These are phyloP conservation scores for Pammene fasciana DNA, from an alignment of 2,888 invertebrate genomes.

Conservation along the genomic window DNA sequence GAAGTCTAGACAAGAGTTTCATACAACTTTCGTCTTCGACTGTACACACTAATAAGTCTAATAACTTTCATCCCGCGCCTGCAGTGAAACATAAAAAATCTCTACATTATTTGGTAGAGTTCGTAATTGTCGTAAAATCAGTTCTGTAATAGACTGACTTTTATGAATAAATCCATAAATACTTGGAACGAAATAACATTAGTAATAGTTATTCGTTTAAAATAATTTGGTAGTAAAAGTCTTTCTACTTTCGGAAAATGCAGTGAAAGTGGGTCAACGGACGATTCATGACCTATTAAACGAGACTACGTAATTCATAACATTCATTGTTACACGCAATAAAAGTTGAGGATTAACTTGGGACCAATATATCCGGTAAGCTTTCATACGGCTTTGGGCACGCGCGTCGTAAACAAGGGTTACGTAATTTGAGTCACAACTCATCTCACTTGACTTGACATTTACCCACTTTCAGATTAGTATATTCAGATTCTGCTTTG, in stretches of 20 bases:
- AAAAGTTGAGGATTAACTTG: conserved; percentile 30
- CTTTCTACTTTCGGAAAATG: conserved; percentile 52
- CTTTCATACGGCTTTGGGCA: conserved; percentile 1
- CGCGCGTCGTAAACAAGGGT: conserved; percentile 22
- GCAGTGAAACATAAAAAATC: conserved; percentile 47
- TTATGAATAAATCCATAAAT: conserved; percentile 45
- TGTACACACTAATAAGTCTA: conserved; percentile 32
- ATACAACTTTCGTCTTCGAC: conserved; percentile 27
- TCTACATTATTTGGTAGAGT: conserved; percentile 41
- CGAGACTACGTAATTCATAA: conserved; percentile 34
- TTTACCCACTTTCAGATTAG: conserved; percentile 16
- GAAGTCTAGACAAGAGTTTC: conserved; percentile 27
- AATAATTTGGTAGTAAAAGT: conserved; percentile 49
- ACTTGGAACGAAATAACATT: conserved; percentile 26
- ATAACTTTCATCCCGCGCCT: conserved; percentile 35
- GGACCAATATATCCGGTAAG: conserved; percentile 19
- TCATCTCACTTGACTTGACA: conserved; percentile 2
- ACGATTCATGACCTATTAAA: conserved; percentile 47
- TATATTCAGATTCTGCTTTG: too few relatives aligned
- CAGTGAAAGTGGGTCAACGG: conserved; percentile 67
- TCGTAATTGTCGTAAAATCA: conserved; percentile 43
- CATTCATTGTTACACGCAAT: conserved; percentile 35
- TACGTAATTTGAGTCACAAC: conserved; percentile 30
- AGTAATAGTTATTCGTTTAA: conserved; percentile 32
- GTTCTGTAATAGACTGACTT: conserved; percentile 46